Conservation (phyloP, 2,797 vertebrate genomes). For the Nasua narica region DNA sequence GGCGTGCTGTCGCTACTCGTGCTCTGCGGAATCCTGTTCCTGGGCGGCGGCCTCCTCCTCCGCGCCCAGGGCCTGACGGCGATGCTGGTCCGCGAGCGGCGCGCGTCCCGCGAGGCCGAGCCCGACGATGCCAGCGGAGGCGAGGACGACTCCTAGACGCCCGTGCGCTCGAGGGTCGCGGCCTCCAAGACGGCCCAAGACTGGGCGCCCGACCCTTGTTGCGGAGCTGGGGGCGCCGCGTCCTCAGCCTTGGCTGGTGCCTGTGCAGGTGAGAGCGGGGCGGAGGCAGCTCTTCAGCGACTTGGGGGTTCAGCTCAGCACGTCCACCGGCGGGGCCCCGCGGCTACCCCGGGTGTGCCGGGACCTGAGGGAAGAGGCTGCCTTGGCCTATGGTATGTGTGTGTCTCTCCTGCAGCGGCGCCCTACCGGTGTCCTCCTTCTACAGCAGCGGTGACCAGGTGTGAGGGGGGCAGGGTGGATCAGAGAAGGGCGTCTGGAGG, state of each 20-base stretch:
- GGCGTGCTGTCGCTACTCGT: slow-evolving; percentile 94
- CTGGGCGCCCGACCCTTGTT: accelerated
- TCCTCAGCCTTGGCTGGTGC: accelerated
- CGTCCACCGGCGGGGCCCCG: not conserved
- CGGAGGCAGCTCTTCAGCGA: not conserved
- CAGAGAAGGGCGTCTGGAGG: not conserved
- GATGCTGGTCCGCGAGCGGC: slow-evolving; percentile 86
- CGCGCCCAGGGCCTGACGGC: slow-evolving; percentile 93
- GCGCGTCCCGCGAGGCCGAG: slow-evolving; percentile 88
- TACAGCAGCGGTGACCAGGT: not conserved
- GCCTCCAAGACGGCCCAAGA: not conserved
- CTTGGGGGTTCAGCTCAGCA: too few species aligned
- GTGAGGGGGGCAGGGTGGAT: not conserved
- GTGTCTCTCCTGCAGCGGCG: not conserved
- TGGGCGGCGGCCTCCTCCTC: slow-evolving; percentile 94
- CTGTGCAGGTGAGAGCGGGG: not conserved
- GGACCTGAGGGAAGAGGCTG: not conserved
- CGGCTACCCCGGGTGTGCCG: not conserved
- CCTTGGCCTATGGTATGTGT: too few species aligned
- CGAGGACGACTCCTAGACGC: slow-evolving; percentile 7
- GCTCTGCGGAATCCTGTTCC: slow-evolving; percentile 92
- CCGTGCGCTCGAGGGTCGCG: accelerated
- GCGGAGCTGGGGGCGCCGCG: not conserved
- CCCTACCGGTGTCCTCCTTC: not conserved
- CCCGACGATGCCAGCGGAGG: slow-evolving; percentile 86